Evolutionary conservation across 2,797 vertebrate species (phyloP), one percentile per base, ranked within the genome.

Genomic region (Serranus cabrilla): DNA sequence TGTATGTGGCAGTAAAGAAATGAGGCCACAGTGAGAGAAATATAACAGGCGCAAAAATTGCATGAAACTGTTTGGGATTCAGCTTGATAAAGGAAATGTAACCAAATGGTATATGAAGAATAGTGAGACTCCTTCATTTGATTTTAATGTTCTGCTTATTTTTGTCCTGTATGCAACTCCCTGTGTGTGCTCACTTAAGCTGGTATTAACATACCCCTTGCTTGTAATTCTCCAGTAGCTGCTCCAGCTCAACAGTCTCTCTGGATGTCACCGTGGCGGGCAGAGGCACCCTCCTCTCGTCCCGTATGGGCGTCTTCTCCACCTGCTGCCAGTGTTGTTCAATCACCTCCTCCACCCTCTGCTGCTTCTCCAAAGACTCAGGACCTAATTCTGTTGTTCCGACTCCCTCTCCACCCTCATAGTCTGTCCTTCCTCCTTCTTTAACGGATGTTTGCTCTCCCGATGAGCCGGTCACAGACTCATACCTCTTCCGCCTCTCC

Each of bases 301-400:
- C 95, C 45, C 95, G 85, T 39, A 96, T 90, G 17, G 95, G 96
- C 0, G 96, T 96, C 76, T 93, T 94, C 90, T 96, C 96, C 80
- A 96, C 95, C 88, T 96, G 94, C 69, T 95, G 93, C 96, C 96
- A 96, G 83, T 92, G 95, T 80, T 96, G 92, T 74, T 96, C 96
- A 3, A 96, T 96, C 72, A 93, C 95, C 54, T 96, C 95, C 85
- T 96, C 94, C 77, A 96, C 91, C 66, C 81, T 92, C 91, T 95
- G 94, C 80, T 95, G 94, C 58, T 62, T 90, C 62, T 95, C 94
- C 47, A 73, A 4, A 7, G 89, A 81, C 0, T 34, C 2, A 13
- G 83, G 85, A 37, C 58, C 46, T 7, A 12, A 45, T 0, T 86
- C 79, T 0, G 51, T 37, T 27, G 68, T 63, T 40, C 40, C 52